These are phyloP conservation scores for Scotopteryx bipunctaria DNA, from an alignment of 2,888 invertebrate genomes.

Conservation along the genomic window DNA sequence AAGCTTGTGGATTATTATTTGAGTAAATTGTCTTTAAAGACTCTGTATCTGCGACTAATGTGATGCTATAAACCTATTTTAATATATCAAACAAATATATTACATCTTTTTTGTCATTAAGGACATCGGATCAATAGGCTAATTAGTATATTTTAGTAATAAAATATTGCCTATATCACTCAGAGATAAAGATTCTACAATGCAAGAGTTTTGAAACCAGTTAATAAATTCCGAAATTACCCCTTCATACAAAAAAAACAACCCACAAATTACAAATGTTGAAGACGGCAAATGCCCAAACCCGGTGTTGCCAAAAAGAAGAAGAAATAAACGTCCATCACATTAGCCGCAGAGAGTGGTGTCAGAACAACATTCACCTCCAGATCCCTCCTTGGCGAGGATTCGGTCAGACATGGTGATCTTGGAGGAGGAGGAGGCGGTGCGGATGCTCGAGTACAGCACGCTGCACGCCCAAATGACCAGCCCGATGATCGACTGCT, in stretches of 20 bases:
- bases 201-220: too few relatives aligned
- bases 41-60: not conserved
- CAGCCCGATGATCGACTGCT: slow-evolving; percentile 95
- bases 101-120: too few relatives aligned
- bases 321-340: slow-evolving; percentile 10
- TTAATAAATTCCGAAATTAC: too few relatives aligned
- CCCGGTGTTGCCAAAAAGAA: not conserved
- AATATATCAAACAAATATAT: too few relatives aligned
- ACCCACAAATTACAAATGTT: too few relatives aligned
- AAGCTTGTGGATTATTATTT: not conserved
- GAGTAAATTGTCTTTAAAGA: not conserved
- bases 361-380: slow-evolving; percentile 79
- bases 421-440: slow-evolving; percentile 96
- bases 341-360: slow-evolving; percentile 18
- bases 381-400: slow-evolving; percentile 87
- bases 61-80: not conserved
- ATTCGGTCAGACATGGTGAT: slow-evolving; percentile 94
- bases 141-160: too few relatives aligned
- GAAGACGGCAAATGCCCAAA: too few relatives aligned
- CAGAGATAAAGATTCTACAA: too few relatives aligned
- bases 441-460: slow-evolving; percentile 96
- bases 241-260: too few relatives aligned
- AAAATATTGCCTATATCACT: too few relatives aligned
- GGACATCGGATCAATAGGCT: too few relatives aligned
- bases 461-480: slow-evolving; percentile 97